Evolutionary conservation across 2,113 vertebrate genomes (phyloP), one percentile per base, ranked within the genome.

Genomic region (Leucosticte australis): DNA sequence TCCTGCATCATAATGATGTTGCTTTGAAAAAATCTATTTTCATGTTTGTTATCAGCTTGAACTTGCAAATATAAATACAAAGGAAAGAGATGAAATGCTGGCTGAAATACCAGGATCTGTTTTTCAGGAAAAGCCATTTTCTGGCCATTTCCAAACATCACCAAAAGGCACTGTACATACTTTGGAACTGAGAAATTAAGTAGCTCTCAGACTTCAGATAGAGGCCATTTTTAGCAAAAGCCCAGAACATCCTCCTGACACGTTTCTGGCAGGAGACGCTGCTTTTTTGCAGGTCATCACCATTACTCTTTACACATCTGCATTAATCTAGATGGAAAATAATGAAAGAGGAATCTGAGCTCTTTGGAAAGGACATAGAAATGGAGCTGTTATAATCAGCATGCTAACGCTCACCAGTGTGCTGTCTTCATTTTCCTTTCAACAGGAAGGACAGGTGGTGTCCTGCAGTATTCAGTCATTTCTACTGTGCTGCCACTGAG

Each of bases 331-430:
- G 41, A 68, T 35, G 42, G 50, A 75, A 87, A 65, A 69, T 7
- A 73, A 60, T 10, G 15, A 31, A 78, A 55, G 4, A 26, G 74
- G 30, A 87, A 52, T 71, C 7, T 49, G 44, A 90, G 59, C 26
- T 80, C 63, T 63, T 60, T 60, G 52, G 78, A 85, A 76, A 85
- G 37, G 62, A 60, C 53, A 39, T 5, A 18, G 35, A 41, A 50
- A 35, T 1, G 3, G 42, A 87, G 30, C 81, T 52, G 55, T 24
- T 70, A 50, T 0, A 49, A 63, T 5, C 69, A 42, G 33, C 4
- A 16, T 2, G 18, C 59, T 28, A 57, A 59, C 0, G 1, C 44
- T 68, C 5, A 5, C n/a, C 49, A 65, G 39, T 0, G 2, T 3
- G 11, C 31, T 47, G 46, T 35, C 76, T 56, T 75, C 15, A 28